Evolutionary conservation across 2,113 vertebrate species (phyloP), one percentile per base, ranked within the genome.

Genomic region (Vimba vimba): DNA sequence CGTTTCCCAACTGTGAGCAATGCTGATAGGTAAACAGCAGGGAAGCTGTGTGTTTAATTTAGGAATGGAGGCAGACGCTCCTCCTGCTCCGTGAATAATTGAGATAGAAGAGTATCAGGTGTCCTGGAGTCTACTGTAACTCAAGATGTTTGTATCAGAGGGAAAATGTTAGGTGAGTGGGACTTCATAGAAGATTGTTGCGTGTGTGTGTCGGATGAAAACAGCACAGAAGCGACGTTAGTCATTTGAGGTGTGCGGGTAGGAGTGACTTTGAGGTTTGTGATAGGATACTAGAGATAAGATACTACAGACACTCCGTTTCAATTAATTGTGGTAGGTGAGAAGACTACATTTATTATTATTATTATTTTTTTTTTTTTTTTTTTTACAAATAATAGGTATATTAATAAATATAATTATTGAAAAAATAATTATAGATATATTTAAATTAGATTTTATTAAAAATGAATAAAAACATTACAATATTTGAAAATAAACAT

Each of bases 71-170:
- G 47, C 68, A 36, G 36, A 52, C 39, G 23, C 43, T 62, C 77
- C 77, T 59, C 77, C 57, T 60, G 77, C 52, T 79, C 77, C 11
- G 82, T 86, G 69, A 89, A 89, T 89, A 86, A 89, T 89, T 88
- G 60, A 88, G 60, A 59, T 33, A 12, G 43, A 60, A 71, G 78
- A 60, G 68, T 74, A 47, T 86, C 59, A 19, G 45, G 57, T 83
- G 59, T 84, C 84, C 30, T 76, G 83, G 77, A 86, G 84, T 85
- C 50, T 82, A n/a, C 17, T 69, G 88, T 21, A 86, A 88, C 81
- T 68, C 52, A 68, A 89, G 78, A 84, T 85, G 81, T 71, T 83
- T 73, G 30, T 68, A 78, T 62, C n/a, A 74, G 75, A 75, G 71
- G 59, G 45, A 52, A 76, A 47, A 77, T 33, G 57, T 73, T 25